A percentile compares a stretch with the other conserved stretches of the same genome.
These are phyloP conservation scores for Esox niger DNA, from an alignment of 2,113 vertebrate species.

Conservation along the genomic window DNA sequence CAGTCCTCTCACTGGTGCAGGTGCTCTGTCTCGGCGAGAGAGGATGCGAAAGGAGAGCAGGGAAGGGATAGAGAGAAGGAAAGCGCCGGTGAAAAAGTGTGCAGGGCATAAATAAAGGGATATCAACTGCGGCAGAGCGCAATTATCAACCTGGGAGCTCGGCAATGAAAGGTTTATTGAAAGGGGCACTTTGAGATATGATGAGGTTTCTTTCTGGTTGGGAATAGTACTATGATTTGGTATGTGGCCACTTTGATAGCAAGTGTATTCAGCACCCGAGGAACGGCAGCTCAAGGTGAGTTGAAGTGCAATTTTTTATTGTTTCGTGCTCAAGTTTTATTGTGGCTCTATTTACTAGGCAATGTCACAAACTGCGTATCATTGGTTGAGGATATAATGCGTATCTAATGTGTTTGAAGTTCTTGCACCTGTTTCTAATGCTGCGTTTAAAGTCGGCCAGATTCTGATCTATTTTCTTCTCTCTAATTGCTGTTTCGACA, in stretches of 20 bases:
- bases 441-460: too few species aligned
- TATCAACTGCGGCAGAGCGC: slow-evolving; percentile 43
- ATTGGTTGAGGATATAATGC: background rate
- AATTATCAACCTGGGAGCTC: slow-evolving; percentile 50
- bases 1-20: slow-evolving; percentile 68
- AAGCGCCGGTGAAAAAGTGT: slow-evolving; percentile 64
- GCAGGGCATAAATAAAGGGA: slow-evolving; percentile 70
- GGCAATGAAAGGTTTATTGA: slow-evolving; percentile 64
- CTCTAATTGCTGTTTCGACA: too few species aligned
- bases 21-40: slow-evolving; percentile 62
- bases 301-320: slow-evolving; percentile 76
- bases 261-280: slow-evolving; percentile 95
- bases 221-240: slow-evolving; percentile 96
- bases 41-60: slow-evolving; percentile 65
- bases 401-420: too few species aligned
- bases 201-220: slow-evolving; percentile 84
- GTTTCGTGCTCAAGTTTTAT: slow-evolving; percentile 42
- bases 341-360: background rate
- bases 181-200: slow-evolving; percentile 77
- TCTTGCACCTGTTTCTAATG: too few species aligned
- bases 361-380: background rate
- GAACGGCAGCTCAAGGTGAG: slow-evolving; percentile 98
- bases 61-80: slow-evolving; percentile 63
- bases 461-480: too few species aligned
- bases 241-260: slow-evolving; percentile 99